phyloP scores from a whole-genome alignment of 2,113 vertebrate species.

The Sander vitreus region DNA sequence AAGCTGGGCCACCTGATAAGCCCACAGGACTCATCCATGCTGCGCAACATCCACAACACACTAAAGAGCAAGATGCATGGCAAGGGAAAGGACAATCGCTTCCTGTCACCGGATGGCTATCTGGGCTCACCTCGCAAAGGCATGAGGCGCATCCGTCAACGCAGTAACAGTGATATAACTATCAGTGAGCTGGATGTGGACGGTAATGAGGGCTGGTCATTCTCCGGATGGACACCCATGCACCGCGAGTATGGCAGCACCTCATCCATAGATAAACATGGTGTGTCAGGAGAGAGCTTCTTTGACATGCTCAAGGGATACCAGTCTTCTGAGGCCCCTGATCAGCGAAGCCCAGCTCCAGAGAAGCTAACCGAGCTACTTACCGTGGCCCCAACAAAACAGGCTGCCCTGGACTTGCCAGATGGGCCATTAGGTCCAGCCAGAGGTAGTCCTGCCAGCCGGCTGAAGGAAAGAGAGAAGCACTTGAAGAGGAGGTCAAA shows the following conservation, averaged over 20 bases:
- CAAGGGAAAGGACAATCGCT: conserved; percentile 93
- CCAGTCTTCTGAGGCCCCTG: conserved; percentile 91
- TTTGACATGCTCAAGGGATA: conserved; percentile 98
- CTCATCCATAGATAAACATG: conserved; percentile 98
- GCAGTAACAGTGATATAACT: conserved; percentile 98
- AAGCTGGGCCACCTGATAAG: conserved; percentile 93
- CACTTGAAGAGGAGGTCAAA: conserved; percentile 97
- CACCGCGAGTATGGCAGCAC: conserved; percentile 99
- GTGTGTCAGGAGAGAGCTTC: conserved; percentile 95
- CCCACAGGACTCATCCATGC: conserved; percentile 96
- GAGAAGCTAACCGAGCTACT: conserved; percentile 93
- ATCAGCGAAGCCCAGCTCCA: conserved; percentile 91
- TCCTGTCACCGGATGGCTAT: conserved; percentile 96
- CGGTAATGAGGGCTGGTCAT: conserved; percentile 96
- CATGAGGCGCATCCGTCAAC: conserved; percentile 95
- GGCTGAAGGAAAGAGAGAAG: conserved; percentile 97
- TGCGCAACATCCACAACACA: conserved; percentile 97
- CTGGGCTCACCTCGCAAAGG: conserved; percentile 95
- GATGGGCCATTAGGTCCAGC: conserved; percentile 87
- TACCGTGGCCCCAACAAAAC: conserved; percentile 87
- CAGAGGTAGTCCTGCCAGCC: conserved; percentile 92
- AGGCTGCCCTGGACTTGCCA: conserved; percentile 89
- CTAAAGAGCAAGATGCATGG: conserved; percentile 94
- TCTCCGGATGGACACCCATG: conserved; percentile 93
- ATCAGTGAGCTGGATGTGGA: conserved; percentile 97